Conservation (phyloP, 2,113 vertebrate genomes). For the Leiothrix lutea region DNA sequence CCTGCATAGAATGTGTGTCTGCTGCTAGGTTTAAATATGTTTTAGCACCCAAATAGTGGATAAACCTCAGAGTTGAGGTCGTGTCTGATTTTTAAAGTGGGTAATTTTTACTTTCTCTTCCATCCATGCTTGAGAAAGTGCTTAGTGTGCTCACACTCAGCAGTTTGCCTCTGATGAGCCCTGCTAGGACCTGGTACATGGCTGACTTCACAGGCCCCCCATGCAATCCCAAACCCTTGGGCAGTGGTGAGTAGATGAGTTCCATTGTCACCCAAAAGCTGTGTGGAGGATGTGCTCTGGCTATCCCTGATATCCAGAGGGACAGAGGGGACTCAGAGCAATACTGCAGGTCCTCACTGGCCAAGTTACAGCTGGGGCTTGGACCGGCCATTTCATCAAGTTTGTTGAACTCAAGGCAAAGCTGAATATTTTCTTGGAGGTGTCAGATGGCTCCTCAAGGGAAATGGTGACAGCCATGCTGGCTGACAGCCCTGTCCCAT, state of each 20-base stretch:
- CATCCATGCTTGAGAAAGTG: not conserved
- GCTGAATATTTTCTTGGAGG: not conserved
- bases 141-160: not conserved
- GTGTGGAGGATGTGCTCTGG: not conserved
- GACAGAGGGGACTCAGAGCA: not conserved
- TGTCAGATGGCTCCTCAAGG: not conserved
- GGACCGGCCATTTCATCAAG: not conserved
- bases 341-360: not conserved
- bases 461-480: not conserved
- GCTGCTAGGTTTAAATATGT: not conserved
- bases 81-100: not conserved
- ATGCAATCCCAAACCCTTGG: not conserved
- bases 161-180: not conserved
- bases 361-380: not conserved
- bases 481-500: not conserved
- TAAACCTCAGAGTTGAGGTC: not conserved
- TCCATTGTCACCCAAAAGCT: not conserved
- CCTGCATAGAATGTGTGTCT: not conserved
- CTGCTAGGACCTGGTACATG: not conserved
- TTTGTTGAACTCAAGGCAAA: not conserved
- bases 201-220: fast-evolving
- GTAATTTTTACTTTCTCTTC: not conserved
- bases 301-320: not conserved
- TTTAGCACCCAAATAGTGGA: not conserved
- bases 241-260: fast-evolving